Percentiles rank a stretch among this genome's conserved stretches.
Conservation (phyloP, 2,113 vertebrate genomes). For the Tupaia tana region DNA sequence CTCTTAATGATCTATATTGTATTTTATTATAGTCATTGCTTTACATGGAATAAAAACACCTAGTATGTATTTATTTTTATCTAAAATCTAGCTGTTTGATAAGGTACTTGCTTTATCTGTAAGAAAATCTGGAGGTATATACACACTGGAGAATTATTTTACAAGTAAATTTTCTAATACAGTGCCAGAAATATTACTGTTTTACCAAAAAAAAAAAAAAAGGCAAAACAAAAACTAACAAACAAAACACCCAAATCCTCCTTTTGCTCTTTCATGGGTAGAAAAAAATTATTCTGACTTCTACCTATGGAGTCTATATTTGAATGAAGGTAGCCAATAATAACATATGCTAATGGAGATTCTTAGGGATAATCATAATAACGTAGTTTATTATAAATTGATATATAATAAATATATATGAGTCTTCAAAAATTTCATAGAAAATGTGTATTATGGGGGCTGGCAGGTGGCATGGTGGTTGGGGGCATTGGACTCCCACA, state of each 20-base stretch:
- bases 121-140: constrained; percentile 54
- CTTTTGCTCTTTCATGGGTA: neutral
- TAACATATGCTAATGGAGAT: neutral
- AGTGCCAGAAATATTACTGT: constrained; percentile 12
- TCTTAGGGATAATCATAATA: neutral
- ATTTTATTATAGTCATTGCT: constrained; percentile 44
- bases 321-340: constrained; percentile 6
- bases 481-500: no score
- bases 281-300: neutral
- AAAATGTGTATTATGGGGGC: no score
- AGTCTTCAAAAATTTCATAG: no score
- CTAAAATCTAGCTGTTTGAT: constrained; percentile 36
- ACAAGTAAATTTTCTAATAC: constrained; percentile 22
- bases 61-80: constrained; percentile 39
- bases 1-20: constrained; percentile 28
- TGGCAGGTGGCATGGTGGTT: no score
- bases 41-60: constrained; percentile 34
- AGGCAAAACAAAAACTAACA: neutral
- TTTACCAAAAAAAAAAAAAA: neutral
- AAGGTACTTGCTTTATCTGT: constrained; percentile 44
- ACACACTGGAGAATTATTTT: constrained; percentile 16
- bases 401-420: neutral
- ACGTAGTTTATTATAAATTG: neutral
- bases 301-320: neutral
- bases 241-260: neutral